phyloP scores from a whole-genome alignment of 2,113 vertebrate species.

The Stegastes partitus region DNA sequence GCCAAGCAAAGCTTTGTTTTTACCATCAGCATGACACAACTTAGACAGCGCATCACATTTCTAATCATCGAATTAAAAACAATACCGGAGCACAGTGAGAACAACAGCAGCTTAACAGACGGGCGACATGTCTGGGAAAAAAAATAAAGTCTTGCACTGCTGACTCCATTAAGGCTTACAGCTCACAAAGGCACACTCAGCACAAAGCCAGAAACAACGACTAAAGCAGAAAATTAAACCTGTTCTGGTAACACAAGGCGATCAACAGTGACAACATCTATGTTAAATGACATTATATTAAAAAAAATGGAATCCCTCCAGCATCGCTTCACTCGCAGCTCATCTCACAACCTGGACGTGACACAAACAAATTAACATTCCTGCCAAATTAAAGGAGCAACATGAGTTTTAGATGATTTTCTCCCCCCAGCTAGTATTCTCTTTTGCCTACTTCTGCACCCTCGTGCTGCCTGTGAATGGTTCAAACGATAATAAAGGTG shows the following conservation, averaged over 20 bases:
- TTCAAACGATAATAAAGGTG: too few species aligned
- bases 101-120: conserved; percentile 6
- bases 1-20: neutral
- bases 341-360: neutral
- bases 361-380: conserved; percentile 8
- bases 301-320: conserved; percentile 17
- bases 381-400: too few species aligned
- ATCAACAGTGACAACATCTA: neutral
- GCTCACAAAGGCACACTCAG: conserved; percentile 39
- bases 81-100: neutral
- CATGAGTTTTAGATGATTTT: too few species aligned
- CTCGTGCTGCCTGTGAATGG: too few species aligned
- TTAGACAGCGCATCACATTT: conserved; percentile 1
- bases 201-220: conserved; percentile 27
- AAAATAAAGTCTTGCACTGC: neutral
- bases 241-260: neutral
- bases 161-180: conserved; percentile 25
- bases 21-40: neutral
- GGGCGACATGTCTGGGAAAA: conserved; percentile 10
- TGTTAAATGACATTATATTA: neutral
- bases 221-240: conserved; percentile 33
- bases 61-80: conserved; percentile 28
- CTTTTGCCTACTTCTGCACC: too few species aligned
- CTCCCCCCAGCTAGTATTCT: too few species aligned
- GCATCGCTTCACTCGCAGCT: conserved; percentile 15